Evolutionary conservation across 2,797 vertebrate species (phyloP).

Genomic region (Alosa sapidissima): DNA sequence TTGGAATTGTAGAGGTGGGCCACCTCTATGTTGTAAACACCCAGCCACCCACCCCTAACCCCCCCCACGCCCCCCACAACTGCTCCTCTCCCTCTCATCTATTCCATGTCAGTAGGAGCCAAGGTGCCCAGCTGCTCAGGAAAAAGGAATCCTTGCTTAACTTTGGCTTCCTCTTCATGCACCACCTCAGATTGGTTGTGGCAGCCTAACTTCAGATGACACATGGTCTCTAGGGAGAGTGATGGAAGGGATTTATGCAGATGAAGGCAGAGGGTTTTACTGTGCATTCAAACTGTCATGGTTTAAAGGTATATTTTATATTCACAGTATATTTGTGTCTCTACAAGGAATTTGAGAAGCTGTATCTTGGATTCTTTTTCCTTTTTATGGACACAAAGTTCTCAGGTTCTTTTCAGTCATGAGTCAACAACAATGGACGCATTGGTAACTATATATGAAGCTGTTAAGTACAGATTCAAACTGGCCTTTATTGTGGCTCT

Average conservation of each 20-base stretch:
- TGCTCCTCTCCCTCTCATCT: background rate
- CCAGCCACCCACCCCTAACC: too few species aligned
- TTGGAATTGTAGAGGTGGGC: background rate
- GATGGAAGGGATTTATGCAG: background rate
- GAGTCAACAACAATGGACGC: background rate
- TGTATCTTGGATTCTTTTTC: background rate
- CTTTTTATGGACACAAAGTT: background rate
- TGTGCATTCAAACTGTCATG: background rate
- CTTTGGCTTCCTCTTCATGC: background rate
- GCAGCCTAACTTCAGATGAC: background rate
- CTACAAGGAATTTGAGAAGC: background rate
- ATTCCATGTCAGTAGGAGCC: background rate
- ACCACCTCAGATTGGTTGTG: background rate
- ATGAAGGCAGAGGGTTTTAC: background rate
- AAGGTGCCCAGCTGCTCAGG: background rate
- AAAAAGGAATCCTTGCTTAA: slow-evolving; percentile 6
- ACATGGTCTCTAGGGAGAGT: background rate
- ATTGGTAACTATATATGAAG: background rate
- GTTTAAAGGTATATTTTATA: background rate
- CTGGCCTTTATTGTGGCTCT: background rate
- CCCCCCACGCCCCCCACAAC: too few species aligned
- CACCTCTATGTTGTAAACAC: too few species aligned
- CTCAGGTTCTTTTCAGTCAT: background rate
- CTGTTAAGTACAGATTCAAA: background rate
- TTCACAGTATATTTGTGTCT: background rate